A percentile compares a stretch with the other conserved stretches of the same genome.
These are phyloP conservation scores for Macaria notata DNA, from an alignment of 2,888 invertebrate genomes.

Conservation along the genomic window DNA sequence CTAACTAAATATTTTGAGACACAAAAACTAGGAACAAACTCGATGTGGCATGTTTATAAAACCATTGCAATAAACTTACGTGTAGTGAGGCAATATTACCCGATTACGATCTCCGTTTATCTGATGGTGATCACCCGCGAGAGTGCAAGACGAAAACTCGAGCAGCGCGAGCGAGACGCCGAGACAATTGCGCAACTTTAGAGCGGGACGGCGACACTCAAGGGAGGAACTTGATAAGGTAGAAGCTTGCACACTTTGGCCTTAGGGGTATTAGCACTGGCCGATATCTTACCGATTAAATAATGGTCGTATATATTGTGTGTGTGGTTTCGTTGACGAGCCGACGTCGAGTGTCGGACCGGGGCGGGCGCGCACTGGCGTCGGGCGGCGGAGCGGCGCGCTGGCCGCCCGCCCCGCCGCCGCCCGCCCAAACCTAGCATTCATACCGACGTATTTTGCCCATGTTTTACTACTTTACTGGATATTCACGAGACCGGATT, in stretches of 20 bases:
- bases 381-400: constrained; percentile 46
- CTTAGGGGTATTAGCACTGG: constrained; percentile 57
- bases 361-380: constrained; percentile 78
- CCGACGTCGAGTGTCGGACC: constrained; percentile 82
- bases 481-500: constrained; percentile 40
- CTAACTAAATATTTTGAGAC: no score
- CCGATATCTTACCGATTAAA: constrained; percentile 73
- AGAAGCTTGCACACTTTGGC: constrained; percentile 50
- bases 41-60: neutral
- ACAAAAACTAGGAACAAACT: no score
- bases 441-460: constrained; percentile 57
- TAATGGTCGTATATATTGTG: constrained; percentile 71
- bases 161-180: constrained; percentile 50
- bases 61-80: constrained; percentile 57
- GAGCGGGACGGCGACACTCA: constrained; percentile 58
- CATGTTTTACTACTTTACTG: constrained; percentile 51
- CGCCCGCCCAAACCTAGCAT: constrained; percentile 51
- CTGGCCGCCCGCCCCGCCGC: constrained; percentile 48
- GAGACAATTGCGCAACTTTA: constrained; percentile 63
- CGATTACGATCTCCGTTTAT: constrained; percentile 51
- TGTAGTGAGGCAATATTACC: constrained; percentile 62
- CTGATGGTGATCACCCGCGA: constrained; percentile 58
- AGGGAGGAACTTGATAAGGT: constrained; percentile 34
- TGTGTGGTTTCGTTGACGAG: constrained; percentile 78
- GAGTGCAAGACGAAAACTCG: constrained; percentile 46